Conservation (phyloP, 2,888 invertebrate species). For the Spilosoma lubricipeda region DNA sequence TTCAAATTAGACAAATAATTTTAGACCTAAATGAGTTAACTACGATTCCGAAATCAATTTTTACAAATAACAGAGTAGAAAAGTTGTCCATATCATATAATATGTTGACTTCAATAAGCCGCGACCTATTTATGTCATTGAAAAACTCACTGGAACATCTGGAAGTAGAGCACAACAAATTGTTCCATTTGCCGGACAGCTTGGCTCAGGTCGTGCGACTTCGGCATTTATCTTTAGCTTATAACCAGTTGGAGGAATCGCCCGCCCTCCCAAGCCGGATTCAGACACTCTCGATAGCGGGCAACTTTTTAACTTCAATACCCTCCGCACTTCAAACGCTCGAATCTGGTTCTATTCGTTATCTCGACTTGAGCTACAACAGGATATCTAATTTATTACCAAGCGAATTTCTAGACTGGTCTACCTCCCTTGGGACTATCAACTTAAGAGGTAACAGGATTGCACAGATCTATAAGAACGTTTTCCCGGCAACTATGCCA, state of each 20-base stretch:
- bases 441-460: constrained; percentile 94
- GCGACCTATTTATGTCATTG: constrained; percentile 90
- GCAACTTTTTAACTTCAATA: constrained; percentile 91
- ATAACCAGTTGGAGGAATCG: constrained; percentile 89
- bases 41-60: constrained; percentile 88
- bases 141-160: constrained; percentile 92
- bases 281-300: constrained; percentile 92
- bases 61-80: constrained; percentile 90
- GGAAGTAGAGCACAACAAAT: constrained; percentile 93
- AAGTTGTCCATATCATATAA: constrained; percentile 93
- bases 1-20: constrained; percentile 92
- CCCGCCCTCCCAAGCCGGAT: constrained; percentile 89
- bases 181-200: constrained; percentile 90
- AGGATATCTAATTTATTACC: constrained; percentile 92
- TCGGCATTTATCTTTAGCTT: constrained; percentile 93
- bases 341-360: constrained; percentile 89
- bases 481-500: constrained; percentile 90
- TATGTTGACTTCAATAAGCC: constrained; percentile 89
- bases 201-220: constrained; percentile 89
- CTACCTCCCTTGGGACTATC: constrained; percentile 91
- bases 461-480: constrained; percentile 89
- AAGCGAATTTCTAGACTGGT: constrained; percentile 93
- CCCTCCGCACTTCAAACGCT: constrained; percentile 91
- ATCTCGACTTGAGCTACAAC: constrained; percentile 96
- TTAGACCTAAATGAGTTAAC: constrained; percentile 92